phyloP scores from a whole-genome alignment of 2,797 vertebrate species.

The Falco rusticolus region DNA sequence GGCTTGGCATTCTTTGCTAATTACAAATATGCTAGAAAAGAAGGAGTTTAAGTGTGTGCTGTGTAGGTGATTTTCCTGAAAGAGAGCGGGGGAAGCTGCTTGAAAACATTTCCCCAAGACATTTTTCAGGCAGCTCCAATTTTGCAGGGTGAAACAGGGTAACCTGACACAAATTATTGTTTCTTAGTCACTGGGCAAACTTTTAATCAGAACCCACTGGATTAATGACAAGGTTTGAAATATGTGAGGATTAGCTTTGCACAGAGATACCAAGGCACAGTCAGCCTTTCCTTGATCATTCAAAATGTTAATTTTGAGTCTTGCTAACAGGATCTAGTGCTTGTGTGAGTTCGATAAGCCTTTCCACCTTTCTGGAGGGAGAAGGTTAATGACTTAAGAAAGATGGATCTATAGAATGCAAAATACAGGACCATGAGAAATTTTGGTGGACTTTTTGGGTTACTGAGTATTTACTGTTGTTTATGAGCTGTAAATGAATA shows the following conservation, averaged over 20 bases:
- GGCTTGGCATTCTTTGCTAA: not conserved
- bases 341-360: not conserved
- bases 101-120: not conserved
- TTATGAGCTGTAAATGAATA: not conserved
- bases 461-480: not conserved
- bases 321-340: not conserved
- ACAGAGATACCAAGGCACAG: not conserved
- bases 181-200: not conserved
- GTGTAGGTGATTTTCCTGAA: constrained; percentile 5
- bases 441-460: not conserved
- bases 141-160: not conserved
- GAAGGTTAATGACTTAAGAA: not conserved
- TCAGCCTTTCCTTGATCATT: not conserved
- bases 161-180: not conserved
- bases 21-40: not conserved
- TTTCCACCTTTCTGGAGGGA: not conserved
- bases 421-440: not conserved
- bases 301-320: not conserved
- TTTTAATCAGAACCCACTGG: not conserved
- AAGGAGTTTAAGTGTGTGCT: not conserved
- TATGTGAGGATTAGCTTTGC: not conserved
- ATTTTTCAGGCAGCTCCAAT: not conserved
- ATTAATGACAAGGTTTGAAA: not conserved
- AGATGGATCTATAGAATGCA: not conserved
- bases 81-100: not conserved